Conservation (phyloP, 37 sponge, comb jelly and placozoan species). For the Mnemiopsis leidyi region DNA sequence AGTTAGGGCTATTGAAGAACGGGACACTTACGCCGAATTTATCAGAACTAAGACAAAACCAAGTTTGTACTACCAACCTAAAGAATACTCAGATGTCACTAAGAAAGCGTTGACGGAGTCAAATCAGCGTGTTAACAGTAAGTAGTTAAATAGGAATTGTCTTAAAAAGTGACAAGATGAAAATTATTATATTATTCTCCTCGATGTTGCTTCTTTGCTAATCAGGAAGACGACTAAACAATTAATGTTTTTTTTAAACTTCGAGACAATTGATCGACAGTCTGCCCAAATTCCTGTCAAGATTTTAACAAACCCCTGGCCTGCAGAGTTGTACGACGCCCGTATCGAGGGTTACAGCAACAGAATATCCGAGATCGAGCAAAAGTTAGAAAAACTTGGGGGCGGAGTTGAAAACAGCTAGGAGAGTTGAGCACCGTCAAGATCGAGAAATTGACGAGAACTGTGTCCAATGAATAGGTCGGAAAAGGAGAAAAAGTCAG, state of each 20-base stretch:
- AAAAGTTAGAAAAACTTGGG: not conserved
- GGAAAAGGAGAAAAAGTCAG: not conserved
- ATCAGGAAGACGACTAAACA: no score
- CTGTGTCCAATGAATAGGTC: not conserved
- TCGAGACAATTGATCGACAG: no score
- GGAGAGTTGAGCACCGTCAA: not conserved
- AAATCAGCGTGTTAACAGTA: not conserved
- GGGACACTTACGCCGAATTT: not conserved
- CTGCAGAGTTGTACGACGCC: not conserved
- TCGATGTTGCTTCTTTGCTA: no score
- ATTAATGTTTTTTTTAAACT: no score
- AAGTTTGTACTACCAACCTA: not conserved
- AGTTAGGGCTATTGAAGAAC: slow-evolving; percentile 6
- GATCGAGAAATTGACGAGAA: not conserved
- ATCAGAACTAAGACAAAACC: not conserved
- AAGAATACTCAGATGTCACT: not conserved
- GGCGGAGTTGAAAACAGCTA: not conserved
- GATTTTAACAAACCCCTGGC: no score
- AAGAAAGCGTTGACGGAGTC: not conserved
- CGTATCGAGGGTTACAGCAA: not conserved
- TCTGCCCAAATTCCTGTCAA: no score
- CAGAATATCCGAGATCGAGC: not conserved
- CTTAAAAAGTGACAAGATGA: no score
- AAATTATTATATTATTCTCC: no score
- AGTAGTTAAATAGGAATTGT: no score